These are phyloP conservation scores for Vombatus ursinus DNA, from an alignment of 2,113 vertebrate genomes.

Conservation along the genomic window DNA sequence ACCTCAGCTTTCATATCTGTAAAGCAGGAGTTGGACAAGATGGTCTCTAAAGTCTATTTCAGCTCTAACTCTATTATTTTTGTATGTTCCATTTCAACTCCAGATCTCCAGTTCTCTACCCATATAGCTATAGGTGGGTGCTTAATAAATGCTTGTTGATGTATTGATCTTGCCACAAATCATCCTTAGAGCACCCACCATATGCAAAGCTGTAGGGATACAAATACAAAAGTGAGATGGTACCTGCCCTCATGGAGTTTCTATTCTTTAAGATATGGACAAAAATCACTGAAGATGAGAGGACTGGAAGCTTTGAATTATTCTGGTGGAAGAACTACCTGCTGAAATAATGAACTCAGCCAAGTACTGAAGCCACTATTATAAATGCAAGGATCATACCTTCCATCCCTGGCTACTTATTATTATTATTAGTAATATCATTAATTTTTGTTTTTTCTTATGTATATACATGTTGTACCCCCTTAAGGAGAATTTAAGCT, in stretches of 20 bases:
- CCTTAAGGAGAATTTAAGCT: not conserved
- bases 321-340: not conserved
- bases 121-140: not conserved
- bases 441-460: not conserved
- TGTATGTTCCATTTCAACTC: not conserved
- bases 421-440: not conserved
- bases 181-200: not conserved
- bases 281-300: not conserved
- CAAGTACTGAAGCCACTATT: not conserved
- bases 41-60: not conserved
- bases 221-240: not conserved
- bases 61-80: not conserved
- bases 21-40: not conserved
- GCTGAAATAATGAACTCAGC: not conserved
- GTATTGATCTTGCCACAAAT: too few relatives aligned
- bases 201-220: not conserved
- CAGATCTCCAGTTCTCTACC: not conserved
- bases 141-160: too few relatives aligned
- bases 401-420: not conserved
- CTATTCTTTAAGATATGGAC: not conserved
- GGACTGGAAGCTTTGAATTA: not conserved
- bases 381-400: not conserved
- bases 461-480: not conserved
- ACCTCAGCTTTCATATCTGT: not conserved
- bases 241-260: not conserved